phyloP scores from a whole-genome alignment of 2,888 invertebrate species.

The Conchocele bisecta region DNA sequence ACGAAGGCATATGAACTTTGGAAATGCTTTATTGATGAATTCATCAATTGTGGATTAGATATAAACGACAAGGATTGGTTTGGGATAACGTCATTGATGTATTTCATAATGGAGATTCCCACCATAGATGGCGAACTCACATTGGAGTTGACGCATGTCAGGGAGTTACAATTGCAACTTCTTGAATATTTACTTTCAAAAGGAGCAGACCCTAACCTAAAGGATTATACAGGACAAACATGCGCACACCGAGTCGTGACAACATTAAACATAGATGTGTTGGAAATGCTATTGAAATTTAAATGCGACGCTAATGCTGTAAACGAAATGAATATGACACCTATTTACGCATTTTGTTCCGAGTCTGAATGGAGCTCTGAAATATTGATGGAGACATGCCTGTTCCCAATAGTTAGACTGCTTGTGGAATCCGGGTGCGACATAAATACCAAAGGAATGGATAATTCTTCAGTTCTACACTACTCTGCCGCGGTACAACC shows the following conservation, averaged over 20 bases:
- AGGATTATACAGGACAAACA: constrained; percentile 12
- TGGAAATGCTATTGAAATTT: constrained; percentile 9
- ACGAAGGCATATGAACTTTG: no score
- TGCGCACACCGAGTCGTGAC: constrained; percentile 1
- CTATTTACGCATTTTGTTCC: constrained; percentile 9
- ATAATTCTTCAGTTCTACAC: constrained; percentile 24
- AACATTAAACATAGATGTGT: constrained; percentile 4
- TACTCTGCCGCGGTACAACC: constrained; percentile 13
- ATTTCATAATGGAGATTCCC: no score
- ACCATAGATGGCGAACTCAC: no score
- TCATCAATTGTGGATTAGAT: no score
- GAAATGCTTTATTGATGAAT: no score
- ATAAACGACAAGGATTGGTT: no score
- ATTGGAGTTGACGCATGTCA: no score
- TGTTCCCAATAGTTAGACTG: constrained; percentile 15
- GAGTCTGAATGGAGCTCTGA: neutral
- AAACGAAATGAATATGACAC: constrained; percentile 5
- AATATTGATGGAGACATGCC: neutral
- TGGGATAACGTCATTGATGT: no score
- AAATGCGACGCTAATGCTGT: neutral
- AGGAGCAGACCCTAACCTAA: constrained; percentile 31
- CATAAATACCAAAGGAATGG: constrained; percentile 23
- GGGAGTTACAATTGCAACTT: neutral
- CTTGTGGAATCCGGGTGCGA: constrained; percentile 7
- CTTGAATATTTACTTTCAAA: constrained; percentile 27